Conservation (phyloP, 1,140 invertebrate species). For the Hycleus cichorii region DNA sequence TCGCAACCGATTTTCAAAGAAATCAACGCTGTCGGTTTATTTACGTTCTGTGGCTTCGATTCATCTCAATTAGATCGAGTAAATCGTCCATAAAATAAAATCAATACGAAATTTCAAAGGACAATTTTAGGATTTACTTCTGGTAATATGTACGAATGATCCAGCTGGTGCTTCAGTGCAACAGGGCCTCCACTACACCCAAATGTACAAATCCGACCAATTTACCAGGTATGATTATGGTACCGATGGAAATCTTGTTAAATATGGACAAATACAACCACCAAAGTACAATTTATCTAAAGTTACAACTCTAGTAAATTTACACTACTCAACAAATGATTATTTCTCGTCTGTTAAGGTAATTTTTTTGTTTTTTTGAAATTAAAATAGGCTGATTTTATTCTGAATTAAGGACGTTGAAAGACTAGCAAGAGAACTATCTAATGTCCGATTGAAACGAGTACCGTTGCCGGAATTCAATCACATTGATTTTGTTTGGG, state of each 20-base stretch:
- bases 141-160: not conserved
- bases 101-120: not conserved
- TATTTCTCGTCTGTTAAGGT: constrained; percentile 27
- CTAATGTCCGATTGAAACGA: constrained; percentile 13
- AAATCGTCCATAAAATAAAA: constrained; percentile 26
- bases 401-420: constrained; percentile 19
- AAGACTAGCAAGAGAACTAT: constrained; percentile 33
- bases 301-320: constrained; percentile 8
- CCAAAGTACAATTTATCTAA: constrained; percentile 20
- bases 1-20: not conserved
- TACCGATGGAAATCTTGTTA: constrained; percentile 12
- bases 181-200: constrained; percentile 15
- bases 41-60: not conserved
- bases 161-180: constrained; percentile 14
- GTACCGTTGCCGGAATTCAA: constrained; percentile 44
- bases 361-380: constrained; percentile 3
- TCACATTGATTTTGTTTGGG: constrained; percentile 53
- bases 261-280: constrained; percentile 14
- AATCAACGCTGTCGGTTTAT: not conserved
- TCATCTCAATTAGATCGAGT: not conserved
- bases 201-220: constrained; percentile 4
- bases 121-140: constrained; percentile 3
- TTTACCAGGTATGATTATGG: constrained; percentile 51
- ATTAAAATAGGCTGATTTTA: not conserved
- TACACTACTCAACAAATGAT: constrained; percentile 19